These are phyloP conservation scores for Acanthaster planci DNA, from an alignment of 35 echinoderm and acorn worm species.

Conservation along the genomic window DNA sequence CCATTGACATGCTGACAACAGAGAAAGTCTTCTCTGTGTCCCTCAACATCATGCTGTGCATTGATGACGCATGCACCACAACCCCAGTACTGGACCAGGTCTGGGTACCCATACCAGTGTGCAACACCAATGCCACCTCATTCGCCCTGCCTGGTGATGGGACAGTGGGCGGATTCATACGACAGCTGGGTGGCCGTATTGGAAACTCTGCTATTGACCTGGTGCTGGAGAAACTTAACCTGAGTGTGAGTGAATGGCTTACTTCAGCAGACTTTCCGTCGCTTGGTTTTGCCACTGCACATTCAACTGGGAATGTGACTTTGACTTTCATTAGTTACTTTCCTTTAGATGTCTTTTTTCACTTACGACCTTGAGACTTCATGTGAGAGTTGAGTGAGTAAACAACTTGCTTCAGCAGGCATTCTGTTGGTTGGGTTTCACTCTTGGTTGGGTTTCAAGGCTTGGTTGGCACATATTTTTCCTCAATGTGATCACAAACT, in stretches of 20 bases:
- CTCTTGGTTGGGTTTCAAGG: too few species aligned
- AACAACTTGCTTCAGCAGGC: too few species aligned
- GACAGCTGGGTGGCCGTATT: not conserved
- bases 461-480: not conserved
- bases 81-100: not conserved
- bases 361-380: too few species aligned
- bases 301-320: too few species aligned
- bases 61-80: not conserved
- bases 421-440: too few species aligned
- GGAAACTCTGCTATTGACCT: slow-evolving; percentile 21
- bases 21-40: not conserved
- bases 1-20: slow-evolving; percentile 7
- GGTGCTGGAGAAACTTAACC: not conserved
- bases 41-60: slow-evolving; percentile 5
- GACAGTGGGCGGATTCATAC: slow-evolving; percentile 17
- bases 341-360: too few species aligned
- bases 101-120: slow-evolving; percentile 13
- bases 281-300: not conserved
- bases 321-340: too few species aligned
- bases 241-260: not conserved
- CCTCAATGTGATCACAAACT: not conserved
- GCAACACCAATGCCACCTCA: not conserved
- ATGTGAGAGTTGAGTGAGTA: too few species aligned
- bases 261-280: not conserved
- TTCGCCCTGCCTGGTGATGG: slow-evolving; percentile 23